Evolutionary conservation across 2,888 invertebrate species (phyloP), one percentile per base, ranked within the genome.

Genomic region (Cremastinae sp.): DNA sequence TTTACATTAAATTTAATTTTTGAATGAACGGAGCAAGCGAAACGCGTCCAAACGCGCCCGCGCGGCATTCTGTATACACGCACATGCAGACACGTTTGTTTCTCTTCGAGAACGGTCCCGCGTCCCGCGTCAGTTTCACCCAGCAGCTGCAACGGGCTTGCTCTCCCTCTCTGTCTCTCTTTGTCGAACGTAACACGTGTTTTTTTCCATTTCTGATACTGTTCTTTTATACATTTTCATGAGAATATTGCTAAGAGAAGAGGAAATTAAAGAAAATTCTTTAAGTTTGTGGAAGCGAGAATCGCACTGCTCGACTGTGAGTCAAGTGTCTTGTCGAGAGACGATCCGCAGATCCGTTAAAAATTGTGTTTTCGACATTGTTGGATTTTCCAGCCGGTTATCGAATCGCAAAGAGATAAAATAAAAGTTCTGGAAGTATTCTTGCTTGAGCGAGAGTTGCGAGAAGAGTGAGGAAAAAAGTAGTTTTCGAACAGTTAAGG

Each of bases 161-260:
- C 28, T 2, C 28, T 28, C 28, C 5, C 5, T 28, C 38, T 62
- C 49, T 62, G 22, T 47, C 16, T 45, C 18, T 49, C 49, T 36
- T n/a, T 16, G 38, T 14, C 12, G 14, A 22, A 51, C 38, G 64
- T 64, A 51, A 64, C 51, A 41, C 64, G 64, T 64, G 38, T 64
- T 62, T 36, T 62, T 49, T 47, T 51, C 36, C 28, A 5, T 3
- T 28, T 5, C 28, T 28, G 28, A 28, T 28, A 28, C 28, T 5
- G 28, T 28, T 28, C 2, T 28, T 28, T 28, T 28, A 28, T 5
- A 28, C 28, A 28, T 28, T 28, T 28, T 28, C 5, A 5, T 28
- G 2, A 28, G 28, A 5, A 28, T 28, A 28, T 28, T 3, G 5
- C 28, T 2, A 28, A 28, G 28, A 28, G 5, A 28, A 28, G 28